These are phyloP conservation scores for Papilio xuthus DNA, from an alignment of 1,140 invertebrate species.

Conservation along the genomic window DNA sequence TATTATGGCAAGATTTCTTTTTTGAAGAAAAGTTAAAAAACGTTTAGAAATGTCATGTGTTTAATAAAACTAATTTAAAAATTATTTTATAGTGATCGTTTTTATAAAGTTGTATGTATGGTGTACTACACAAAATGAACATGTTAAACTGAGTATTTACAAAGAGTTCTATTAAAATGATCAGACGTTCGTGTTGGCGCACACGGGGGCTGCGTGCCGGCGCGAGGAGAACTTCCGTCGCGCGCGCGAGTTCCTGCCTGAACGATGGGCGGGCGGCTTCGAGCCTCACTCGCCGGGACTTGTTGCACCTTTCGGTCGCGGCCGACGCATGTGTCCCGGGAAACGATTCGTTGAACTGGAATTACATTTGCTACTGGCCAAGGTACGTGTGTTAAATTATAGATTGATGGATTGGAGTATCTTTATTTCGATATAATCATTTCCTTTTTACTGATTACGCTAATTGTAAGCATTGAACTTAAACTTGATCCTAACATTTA, in stretches of 20 bases:
- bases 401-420: not conserved
- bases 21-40: too few relatives aligned
- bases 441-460: too few relatives aligned
- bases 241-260: conserved; percentile 89
- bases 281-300: conserved; percentile 82
- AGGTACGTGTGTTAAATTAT: conserved; percentile 78
- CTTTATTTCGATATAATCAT: too few relatives aligned
- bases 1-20: too few relatives aligned
- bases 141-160: too few relatives aligned
- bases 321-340: conserved; percentile 90
- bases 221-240: conserved; percentile 90
- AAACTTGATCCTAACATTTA: too few relatives aligned
- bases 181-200: conserved; percentile 92
- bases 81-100: too few relatives aligned
- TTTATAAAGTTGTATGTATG: too few relatives aligned
- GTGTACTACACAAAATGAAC: too few relatives aligned
- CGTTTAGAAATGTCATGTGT: too few relatives aligned
- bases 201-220: conserved; percentile 91
- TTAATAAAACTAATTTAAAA: too few relatives aligned
- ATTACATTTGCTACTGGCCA: conserved; percentile 87
- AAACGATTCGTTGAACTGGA: conserved; percentile 91
- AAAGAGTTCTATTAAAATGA: conserved; percentile 35
- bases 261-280: conserved; percentile 87
- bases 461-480: too few relatives aligned
- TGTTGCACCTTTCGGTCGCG: conserved; percentile 94